Base-by-base conservation (phyloP, 2,888 invertebrate species). In the Salticus scenicus region DNA sequence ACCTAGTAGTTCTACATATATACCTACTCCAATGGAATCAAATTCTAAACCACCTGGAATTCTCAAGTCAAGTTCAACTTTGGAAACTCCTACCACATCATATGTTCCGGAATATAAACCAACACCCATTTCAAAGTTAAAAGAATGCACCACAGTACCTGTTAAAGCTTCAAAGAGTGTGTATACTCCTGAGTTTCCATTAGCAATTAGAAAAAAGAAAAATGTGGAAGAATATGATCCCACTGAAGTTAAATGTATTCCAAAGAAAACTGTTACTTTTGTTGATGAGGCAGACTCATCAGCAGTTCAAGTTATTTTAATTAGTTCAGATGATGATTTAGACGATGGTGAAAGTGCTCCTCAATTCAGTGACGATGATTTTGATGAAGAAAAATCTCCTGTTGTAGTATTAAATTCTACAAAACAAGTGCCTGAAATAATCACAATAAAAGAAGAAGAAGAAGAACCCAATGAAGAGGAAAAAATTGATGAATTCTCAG, bases 211-310 rank as follows among this genome's bases (percentile, higher is more conserved):
- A 20, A 83, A 78, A 70, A 85, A 76, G 17, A 82, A 82, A 57
- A 77, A 86, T 24, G 57, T 79, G 17, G 72, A 87, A 70, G 88
- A 88, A 57, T 89, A 89, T 78, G 88, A 88, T 73, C 88, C 88
- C 0, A 80, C 87, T 20, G 74, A 82, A 83, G 74, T 78, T 1
- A 80, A 86, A 67, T 72, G 41, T 42, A n/a, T 64, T 14, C 33
- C 51, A 7, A 86, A 71, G 17, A 72, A 76, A 42, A 67, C 47
- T 37, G 86, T 80, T n/a, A 70, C 76, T 17, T 86, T 80, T 76
- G 70, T 66, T 5, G 76, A 75, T 47, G 33, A 80, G n/a, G 24
- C 24, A 30, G 17, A 10, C 27, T 24, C 14, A 10, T n/a, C 8
- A 31, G 63, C 14, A 14, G 24, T 28, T 31, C 28, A n/a, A 20